Evolutionary conservation across 2,888 invertebrate species (phyloP).

Genomic region (Malthinus seriepunctatus): DNA sequence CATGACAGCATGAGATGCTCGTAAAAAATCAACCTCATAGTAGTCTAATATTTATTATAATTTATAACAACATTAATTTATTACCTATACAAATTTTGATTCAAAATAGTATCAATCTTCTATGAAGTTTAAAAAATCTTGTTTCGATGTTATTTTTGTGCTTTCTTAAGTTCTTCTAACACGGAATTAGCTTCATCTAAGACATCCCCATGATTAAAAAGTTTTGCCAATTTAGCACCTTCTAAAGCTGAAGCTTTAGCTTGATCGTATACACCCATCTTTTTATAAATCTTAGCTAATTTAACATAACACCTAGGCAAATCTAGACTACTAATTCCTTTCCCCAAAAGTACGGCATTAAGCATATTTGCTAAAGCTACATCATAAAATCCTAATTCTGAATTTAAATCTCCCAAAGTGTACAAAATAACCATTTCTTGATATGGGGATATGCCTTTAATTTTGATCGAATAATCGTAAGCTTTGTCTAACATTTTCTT

Average conservation of each 20-base stretch:
- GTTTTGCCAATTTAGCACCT: slow-evolving; percentile 45
- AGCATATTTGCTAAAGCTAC: slow-evolving; percentile 51
- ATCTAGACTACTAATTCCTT: slow-evolving; percentile 54
- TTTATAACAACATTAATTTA: too few relatives aligned
- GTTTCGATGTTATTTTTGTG: background rate
- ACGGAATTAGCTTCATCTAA: slow-evolving; percentile 40
- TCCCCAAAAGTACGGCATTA: slow-evolving; percentile 53
- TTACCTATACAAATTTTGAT: too few relatives aligned
- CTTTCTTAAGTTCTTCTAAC: slow-evolving; percentile 23
- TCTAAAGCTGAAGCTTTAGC: slow-evolving; percentile 50
- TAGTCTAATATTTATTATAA: too few relatives aligned
- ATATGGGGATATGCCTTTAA: slow-evolving; percentile 51
- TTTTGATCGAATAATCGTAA: slow-evolving; percentile 50
- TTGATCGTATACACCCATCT: slow-evolving; percentile 46
- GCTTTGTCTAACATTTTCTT: slow-evolving; percentile 50
- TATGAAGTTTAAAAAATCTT: background rate
- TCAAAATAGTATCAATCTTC: too few relatives aligned
- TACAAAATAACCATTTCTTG: slow-evolving; percentile 57
- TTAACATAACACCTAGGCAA: slow-evolving; percentile 53
- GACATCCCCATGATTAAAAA: slow-evolving; percentile 45
- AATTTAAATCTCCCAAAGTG: slow-evolving; percentile 51
- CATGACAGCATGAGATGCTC: too few relatives aligned
- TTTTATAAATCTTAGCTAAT: slow-evolving; percentile 51
- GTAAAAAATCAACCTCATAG: too few relatives aligned
- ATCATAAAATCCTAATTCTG: slow-evolving; percentile 50